Percentiles rank a stretch among this genome's conserved stretches.
phyloP scores from a whole-genome alignment of 2,113 vertebrate genomes.

The Mystacornis crossleyi region DNA sequence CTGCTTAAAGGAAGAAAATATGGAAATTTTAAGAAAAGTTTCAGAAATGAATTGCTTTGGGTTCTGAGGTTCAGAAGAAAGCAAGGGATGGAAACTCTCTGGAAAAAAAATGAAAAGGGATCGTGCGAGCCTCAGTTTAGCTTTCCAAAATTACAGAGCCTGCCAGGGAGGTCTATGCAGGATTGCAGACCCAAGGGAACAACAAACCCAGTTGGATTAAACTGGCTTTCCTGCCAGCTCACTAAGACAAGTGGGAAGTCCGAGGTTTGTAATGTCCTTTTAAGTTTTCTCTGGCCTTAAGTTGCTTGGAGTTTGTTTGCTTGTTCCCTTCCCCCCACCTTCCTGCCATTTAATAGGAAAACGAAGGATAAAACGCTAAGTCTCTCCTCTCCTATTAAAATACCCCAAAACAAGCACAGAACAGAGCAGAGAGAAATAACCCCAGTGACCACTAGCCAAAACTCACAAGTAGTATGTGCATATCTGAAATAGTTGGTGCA shows the following conservation, averaged over 20 bases:
- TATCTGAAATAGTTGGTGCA: slow-evolving; percentile 85
- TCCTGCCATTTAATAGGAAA: background rate
- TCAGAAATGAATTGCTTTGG: background rate
- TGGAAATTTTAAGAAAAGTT: background rate
- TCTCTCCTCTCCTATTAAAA: slow-evolving; percentile 22
- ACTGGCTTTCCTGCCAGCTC: slow-evolving; percentile 13
- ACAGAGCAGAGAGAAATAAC: background rate
- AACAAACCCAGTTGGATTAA: slow-evolving; percentile 36
- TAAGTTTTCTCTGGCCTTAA: slow-evolving; percentile 4
- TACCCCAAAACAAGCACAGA: background rate
- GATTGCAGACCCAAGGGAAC: slow-evolving; percentile 17
- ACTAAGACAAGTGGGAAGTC: slow-evolving; percentile 31
- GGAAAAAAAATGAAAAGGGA: background rate
- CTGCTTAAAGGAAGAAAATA: slow-evolving; percentile 3
- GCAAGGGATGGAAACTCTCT: background rate
- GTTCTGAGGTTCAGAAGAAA: slow-evolving; percentile 24
- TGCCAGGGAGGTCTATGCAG: slow-evolving; percentile 38
- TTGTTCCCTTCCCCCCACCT: background rate
- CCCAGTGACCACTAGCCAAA: slow-evolving; percentile 56
- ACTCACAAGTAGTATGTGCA: slow-evolving; percentile 68
- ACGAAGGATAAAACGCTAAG: background rate
- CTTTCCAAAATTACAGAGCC: background rate
- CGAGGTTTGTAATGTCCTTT: background rate
- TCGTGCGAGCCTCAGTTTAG: background rate
- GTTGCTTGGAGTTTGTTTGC: background rate